Evolutionary conservation across 92 coral and sea anemone genomes (phyloP).

Genomic region (Isaurus tuberculatus): DNA sequence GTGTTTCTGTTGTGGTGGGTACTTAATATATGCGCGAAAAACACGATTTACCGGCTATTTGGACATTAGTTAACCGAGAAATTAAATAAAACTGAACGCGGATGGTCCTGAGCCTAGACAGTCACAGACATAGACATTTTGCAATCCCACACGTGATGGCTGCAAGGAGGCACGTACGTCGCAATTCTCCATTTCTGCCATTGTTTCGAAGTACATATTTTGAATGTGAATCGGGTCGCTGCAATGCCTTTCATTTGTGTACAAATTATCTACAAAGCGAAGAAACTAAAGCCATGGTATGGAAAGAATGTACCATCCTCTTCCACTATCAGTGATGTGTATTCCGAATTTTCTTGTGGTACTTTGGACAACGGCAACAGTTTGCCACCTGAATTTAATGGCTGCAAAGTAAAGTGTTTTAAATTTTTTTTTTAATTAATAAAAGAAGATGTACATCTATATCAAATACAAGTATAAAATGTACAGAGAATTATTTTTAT

Average conservation of each 20-base stretch:
- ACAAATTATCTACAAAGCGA: slow-evolving; percentile 27
- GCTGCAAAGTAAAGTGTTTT: not conserved
- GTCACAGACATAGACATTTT: slow-evolving; percentile 28
- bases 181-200: slow-evolving; percentile 5
- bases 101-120: slow-evolving; percentile 32
- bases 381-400: slow-evolving; percentile 21
- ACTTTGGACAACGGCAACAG: slow-evolving; percentile 38
- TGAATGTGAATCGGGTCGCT: slow-evolving; percentile 29
- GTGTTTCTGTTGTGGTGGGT: slow-evolving; percentile 13
- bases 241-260: slow-evolving; percentile 17
- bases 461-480: slow-evolving; percentile 1
- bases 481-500: not conserved
- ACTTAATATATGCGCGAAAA: slow-evolving; percentile 5
- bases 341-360: slow-evolving; percentile 31
- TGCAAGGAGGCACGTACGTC: slow-evolving; percentile 26
- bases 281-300: slow-evolving; percentile 29
- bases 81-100: slow-evolving; percentile 7
- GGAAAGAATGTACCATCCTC: slow-evolving; percentile 28
- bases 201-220: slow-evolving; percentile 15
- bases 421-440: too few species aligned
- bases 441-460: slow-evolving; percentile 1
- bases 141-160: slow-evolving; percentile 20
- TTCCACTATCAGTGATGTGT: slow-evolving; percentile 23
- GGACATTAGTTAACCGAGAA: slow-evolving; percentile 4
- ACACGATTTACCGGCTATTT: slow-evolving; percentile 17